phyloP scores from a whole-genome alignment of 2,797 vertebrate genomes.

The Cryptoblepharus egeriae region DNA sequence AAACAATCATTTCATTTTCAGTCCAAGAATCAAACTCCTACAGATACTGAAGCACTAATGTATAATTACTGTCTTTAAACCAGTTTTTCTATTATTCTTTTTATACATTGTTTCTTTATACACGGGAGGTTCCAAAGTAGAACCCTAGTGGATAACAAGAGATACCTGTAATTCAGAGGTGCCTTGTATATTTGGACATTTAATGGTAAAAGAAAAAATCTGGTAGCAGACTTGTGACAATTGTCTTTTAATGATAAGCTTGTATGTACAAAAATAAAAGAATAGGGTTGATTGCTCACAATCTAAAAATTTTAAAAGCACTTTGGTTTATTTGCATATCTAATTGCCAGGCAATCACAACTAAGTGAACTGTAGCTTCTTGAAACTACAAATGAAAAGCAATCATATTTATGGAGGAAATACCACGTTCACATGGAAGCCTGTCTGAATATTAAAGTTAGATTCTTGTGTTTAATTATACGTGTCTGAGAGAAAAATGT shows the following conservation, averaged over 20 bases:
- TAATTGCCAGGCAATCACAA: slow-evolving; percentile 85
- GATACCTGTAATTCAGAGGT: too few species aligned
- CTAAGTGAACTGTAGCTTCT: slow-evolving; percentile 80
- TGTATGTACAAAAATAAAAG: slow-evolving; percentile 68
- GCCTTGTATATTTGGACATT: slow-evolving; percentile 9
- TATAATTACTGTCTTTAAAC: too few species aligned
- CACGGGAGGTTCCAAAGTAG: too few species aligned
- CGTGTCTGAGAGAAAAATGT: slow-evolving; percentile 78
- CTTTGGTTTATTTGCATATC: slow-evolving; percentile 80
- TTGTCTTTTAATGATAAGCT: slow-evolving; percentile 77
- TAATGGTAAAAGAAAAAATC: slow-evolving; percentile 25
- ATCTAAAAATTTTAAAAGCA: slow-evolving; percentile 73
- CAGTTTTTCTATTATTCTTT: too few species aligned
- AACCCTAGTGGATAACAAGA: too few species aligned
- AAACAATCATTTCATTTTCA: too few species aligned
- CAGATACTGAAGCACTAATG: too few species aligned
- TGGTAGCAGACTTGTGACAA: slow-evolving; percentile 67
- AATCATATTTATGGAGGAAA: slow-evolving; percentile 77
- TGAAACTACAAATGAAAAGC: slow-evolving; percentile 79
- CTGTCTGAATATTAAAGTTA: slow-evolving; percentile 76
- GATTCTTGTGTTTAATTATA: slow-evolving; percentile 80
- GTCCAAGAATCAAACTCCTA: too few species aligned
- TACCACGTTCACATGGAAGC: slow-evolving; percentile 63
- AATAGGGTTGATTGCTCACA: slow-evolving; percentile 81
- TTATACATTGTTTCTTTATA: too few species aligned